Evolutionary conservation across 2,113 vertebrate species (phyloP), one percentile per base, ranked within the genome.

Genomic region (Cebidichthys violaceus): DNA sequence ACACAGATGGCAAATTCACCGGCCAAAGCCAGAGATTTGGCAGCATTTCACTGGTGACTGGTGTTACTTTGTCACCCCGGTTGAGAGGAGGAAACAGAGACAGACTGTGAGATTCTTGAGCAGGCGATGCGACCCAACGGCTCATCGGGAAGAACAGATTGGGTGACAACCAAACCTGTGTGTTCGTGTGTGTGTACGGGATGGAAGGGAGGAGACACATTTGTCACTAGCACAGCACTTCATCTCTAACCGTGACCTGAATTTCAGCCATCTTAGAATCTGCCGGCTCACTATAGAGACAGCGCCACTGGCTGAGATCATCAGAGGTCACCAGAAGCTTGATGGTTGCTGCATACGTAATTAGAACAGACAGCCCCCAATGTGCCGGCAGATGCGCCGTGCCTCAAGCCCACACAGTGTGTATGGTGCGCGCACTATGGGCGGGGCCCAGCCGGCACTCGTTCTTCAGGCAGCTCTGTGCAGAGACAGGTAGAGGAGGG

Each of bases 221-320:
- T 82, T 75, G 27, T 73, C 41, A 41, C 59, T 29, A 55, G 71
- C 66, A 29, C 64, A 70, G 76, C 65, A 54, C 37, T 79, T 74
- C 57, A 64, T 62, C 65, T 82, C 61, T 17, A 47, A 62, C 62
- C 15, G 20, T 74, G 79, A 85, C 66, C 70, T 74, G 73, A 69
- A 39, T 84, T 79, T 72, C 84, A 85, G 90, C 89, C 84, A 84
- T 90, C 79, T 91, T 84, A 81, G 41, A 57, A 69, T 39, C 67
- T 70, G 72, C 37, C 66, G 27, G 45, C 72, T 88, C 22, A 74
- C 85, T 35, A 50, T 14, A 78, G 57, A 35, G 31, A 82, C 74
- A 84, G 67, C 68, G 6, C 75, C 72, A 18, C 59, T 31, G 59
- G 73, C 70, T 52, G 33, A 81, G 79, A 76, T 81, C 83, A 79